phyloP scores from a whole-genome alignment of 1,140 invertebrate species.

The Saccostrea cuccullata region DNA sequence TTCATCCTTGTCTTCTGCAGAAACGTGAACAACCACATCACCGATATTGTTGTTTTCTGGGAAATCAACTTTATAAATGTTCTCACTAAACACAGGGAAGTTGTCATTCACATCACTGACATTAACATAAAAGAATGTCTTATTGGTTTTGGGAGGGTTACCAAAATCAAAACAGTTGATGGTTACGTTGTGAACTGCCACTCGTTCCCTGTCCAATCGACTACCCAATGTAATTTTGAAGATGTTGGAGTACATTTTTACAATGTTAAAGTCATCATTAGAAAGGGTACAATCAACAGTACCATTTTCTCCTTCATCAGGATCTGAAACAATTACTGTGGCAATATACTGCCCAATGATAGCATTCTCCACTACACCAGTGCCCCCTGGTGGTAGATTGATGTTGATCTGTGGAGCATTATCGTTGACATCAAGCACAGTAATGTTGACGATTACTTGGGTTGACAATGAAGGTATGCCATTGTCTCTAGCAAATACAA shows the following conservation, averaged over 20 bases:
- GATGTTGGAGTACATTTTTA: constrained; percentile 55
- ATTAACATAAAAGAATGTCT: constrained; percentile 84
- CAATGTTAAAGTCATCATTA: constrained; percentile 65
- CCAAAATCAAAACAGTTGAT: constrained; percentile 63
- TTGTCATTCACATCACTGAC: constrained; percentile 96
- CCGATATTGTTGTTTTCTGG: constrained; percentile 90
- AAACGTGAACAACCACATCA: constrained; percentile 81
- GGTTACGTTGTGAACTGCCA: constrained; percentile 55
- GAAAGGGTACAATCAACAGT: constrained; percentile 65
- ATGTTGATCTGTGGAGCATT: constrained; percentile 92
- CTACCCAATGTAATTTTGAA: constrained; percentile 66
- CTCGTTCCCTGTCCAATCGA: constrained; percentile 55
- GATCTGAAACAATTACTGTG: constrained; percentile 70
- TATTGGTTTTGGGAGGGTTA: constrained; percentile 79
- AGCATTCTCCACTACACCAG: constrained; percentile 65
- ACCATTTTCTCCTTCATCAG: constrained; percentile 70
- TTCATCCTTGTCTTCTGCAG: constrained; percentile 88
- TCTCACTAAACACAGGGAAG: constrained; percentile 88
- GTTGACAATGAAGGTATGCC: constrained; percentile 85
- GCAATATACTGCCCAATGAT: constrained; percentile 70
- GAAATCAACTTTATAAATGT: constrained; percentile 58
- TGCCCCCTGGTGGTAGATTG: constrained; percentile 66
- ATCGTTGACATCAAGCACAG: constrained; percentile 96
- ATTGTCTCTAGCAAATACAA: constrained; percentile 67
- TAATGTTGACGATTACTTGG: constrained; percentile 94